Evolutionary conservation across 2,888 invertebrate genomes (phyloP).

Genomic region (Agriopis leucophaearia): DNA sequence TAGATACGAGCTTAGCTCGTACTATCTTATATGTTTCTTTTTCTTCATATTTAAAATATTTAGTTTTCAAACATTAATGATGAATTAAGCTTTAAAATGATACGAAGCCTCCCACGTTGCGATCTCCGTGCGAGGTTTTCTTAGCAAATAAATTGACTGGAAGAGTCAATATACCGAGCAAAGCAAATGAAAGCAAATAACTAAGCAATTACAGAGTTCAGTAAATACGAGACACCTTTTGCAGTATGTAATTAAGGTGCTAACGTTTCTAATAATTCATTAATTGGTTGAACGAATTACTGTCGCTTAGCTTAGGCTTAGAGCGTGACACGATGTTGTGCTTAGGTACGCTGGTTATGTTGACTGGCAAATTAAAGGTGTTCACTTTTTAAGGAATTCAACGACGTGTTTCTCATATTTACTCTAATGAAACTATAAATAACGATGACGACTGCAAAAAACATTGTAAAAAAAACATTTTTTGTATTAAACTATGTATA

Average conservation of each 20-base stretch:
- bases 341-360: too few relatives aligned
- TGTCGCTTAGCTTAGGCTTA: too few relatives aligned
- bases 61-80: slow-evolving; percentile 33
- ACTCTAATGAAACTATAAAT: too few relatives aligned
- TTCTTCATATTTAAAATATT: neutral
- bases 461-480: too few relatives aligned
- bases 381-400: too few relatives aligned
- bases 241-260: neutral
- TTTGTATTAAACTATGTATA: too few relatives aligned
- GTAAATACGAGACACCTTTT: slow-evolving; percentile 6
- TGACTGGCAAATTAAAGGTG: too few relatives aligned
- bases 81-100: slow-evolving; percentile 13
- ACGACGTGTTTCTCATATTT: too few relatives aligned
- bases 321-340: too few relatives aligned
- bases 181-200: slow-evolving; percentile 31
- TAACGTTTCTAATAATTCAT: slow-evolving; percentile 1
- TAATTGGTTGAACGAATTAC: neutral
- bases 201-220: slow-evolving; percentile 1
- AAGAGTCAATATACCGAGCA: slow-evolving; percentile 28
- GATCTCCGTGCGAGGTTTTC: slow-evolving; percentile 22
- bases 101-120: slow-evolving; percentile 41
- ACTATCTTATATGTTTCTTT: neutral
- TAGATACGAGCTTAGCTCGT: neutral
- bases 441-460: too few relatives aligned
- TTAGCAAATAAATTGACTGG: slow-evolving; percentile 27